Conservation (phyloP, 2,797 vertebrate species). For the Esox masquinongy region DNA sequence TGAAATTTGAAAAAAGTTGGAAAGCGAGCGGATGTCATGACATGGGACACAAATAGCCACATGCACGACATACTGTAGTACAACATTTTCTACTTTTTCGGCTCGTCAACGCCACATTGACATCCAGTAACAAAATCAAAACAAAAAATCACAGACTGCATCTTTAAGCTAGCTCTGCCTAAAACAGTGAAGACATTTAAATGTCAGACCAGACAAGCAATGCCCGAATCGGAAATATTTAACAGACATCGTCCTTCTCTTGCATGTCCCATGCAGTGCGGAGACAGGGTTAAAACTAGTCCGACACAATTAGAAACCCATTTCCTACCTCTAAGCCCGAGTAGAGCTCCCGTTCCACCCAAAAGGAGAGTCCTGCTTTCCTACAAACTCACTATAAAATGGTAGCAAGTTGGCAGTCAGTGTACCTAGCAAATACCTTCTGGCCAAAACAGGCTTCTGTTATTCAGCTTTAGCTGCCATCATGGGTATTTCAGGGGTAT, state of each 20-base stretch:
- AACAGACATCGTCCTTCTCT: neutral
- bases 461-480: conserved; percentile 53
- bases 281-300: neutral
- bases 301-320: neutral
- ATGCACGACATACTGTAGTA: too few species aligned
- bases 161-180: neutral
- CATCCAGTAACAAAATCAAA: too few species aligned
- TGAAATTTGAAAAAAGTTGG: too few species aligned
- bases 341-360: neutral
- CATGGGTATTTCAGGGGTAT: conserved; percentile 10
- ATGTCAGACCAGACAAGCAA: conserved; percentile 13
- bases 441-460: neutral
- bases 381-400: neutral
- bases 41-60: too few species aligned
- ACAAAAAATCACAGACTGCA: neutral
- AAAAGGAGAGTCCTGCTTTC: neutral
- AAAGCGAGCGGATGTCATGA: too few species aligned
- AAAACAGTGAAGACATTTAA: conserved; percentile 2
- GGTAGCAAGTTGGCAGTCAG: neutral
- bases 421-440: neutral
- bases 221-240: neutral
- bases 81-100: too few species aligned
- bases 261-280: conserved; percentile 18
- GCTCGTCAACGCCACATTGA: too few species aligned
- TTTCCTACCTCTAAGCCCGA: neutral